Evolutionary conservation across 1,140 invertebrate genomes (phyloP).

Genomic region (Carcinoscorpius rotundicauda): DNA sequence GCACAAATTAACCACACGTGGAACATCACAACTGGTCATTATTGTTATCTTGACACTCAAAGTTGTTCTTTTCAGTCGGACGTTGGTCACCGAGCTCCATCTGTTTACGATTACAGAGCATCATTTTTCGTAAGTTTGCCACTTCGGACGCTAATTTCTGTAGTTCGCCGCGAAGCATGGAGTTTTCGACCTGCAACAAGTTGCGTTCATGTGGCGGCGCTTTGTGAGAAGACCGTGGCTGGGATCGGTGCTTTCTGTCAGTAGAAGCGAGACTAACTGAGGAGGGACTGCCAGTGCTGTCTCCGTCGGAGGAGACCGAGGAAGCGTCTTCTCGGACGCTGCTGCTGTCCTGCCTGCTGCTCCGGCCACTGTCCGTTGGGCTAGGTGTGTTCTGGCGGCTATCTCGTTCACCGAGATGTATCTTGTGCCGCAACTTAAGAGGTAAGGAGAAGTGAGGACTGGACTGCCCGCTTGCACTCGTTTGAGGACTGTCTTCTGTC

Average conservation of each 20-base stretch:
- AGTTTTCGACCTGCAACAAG: conserved; percentile 46
- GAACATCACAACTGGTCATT: no score
- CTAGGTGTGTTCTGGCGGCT: conserved; percentile 6
- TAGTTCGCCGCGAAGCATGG: conserved; percentile 66
- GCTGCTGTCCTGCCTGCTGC: conserved; percentile 2
- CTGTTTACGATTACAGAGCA: conserved; percentile 23
- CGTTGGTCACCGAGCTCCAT: no score
- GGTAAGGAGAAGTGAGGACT: conserved; percentile 45
- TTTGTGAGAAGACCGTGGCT: background rate
- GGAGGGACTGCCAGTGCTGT: conserved; percentile 14
- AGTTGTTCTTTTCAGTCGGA: no score
- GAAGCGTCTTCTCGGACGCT: conserved; percentile 26
- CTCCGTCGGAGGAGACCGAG: conserved; percentile 14
- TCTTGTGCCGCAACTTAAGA: conserved; percentile 80
- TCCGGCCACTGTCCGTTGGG: conserved; percentile 15
- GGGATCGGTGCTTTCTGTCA: background rate
- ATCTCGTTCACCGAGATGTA: conserved; percentile 50
- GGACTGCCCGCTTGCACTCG: conserved; percentile 5
- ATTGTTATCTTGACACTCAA: no score
- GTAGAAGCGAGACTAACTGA: conserved; percentile 2
- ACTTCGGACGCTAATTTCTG: conserved; percentile 81
- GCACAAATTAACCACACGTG: no score
- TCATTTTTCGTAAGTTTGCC: conserved; percentile 57
- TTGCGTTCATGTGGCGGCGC: conserved; percentile 27
- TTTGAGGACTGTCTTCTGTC: conserved; percentile 20